Conservation (phyloP, 2,797 vertebrate genomes). For the Tadarida brasiliensis region DNA sequence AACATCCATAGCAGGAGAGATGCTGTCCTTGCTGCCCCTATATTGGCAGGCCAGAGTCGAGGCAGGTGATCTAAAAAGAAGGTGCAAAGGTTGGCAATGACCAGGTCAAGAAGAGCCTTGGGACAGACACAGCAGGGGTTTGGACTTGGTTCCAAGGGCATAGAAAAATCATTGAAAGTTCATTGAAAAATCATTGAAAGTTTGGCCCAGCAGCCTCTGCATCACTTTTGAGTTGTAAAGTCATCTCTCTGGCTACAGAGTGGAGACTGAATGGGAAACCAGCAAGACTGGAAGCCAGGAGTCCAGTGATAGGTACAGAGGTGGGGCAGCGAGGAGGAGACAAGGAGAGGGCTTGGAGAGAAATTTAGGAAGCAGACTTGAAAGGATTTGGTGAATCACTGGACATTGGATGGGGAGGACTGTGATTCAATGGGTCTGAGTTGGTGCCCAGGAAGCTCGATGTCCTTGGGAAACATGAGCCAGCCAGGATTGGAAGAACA, state of each 20-base stretch:
- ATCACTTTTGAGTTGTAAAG: not conserved
- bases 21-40: not conserved
- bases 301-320: not conserved
- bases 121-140: not conserved
- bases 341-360: not conserved
- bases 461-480: not conserved
- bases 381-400: not conserved
- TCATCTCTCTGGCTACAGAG: not conserved
- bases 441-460: not conserved
- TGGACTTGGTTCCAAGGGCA: not conserved
- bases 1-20: not conserved
- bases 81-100: not conserved
- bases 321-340: fast-evolving
- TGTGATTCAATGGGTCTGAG: not conserved
- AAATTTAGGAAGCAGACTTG: not conserved
- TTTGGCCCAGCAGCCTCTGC: not conserved
- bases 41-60: not conserved
- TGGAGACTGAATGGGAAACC: not conserved
- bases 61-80: not conserved
- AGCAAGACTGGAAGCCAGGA: not conserved
- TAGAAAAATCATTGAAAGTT: not conserved
- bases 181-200: not conserved
- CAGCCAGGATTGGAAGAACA: not conserved
- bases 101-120: not conserved
- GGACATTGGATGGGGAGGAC: not conserved